Base-by-base conservation (phyloP, 1,140 invertebrate genomes). In the Brachystomella parvula region DNA sequence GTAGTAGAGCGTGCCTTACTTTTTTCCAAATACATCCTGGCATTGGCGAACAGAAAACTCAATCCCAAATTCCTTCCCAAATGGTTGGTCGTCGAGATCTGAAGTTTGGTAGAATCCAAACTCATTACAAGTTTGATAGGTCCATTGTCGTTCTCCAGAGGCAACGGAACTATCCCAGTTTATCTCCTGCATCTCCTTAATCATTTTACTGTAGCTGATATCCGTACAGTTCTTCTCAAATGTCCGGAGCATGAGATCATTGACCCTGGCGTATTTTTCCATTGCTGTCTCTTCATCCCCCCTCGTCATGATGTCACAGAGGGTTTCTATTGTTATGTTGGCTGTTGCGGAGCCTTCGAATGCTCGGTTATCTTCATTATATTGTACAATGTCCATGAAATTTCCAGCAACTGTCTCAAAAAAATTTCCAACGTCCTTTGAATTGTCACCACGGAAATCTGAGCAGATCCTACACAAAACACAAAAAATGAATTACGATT, bases 291-390 rank as follows among this genome's bases (percentile, higher is more conserved):
- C 64, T 26, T 81, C 77, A 0, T 84, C 83, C 9, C 80, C 76
- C 74, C 88, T 82, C 0, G 82, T 82, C 82, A 96, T 86, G 61
- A 93, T 82, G 68, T 83, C 79, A 76, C 90, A 94, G 12, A 90
- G 74, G 24, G 81, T 83, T 74, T 92, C 87, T 31, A 96, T 89
- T 0, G 91, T 94, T 1, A 93, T 82, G 67, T 86, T 87, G 15
- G 81, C 83, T 33, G 80, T 82, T 65, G 77, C 78, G 0, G 80
- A 81, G 44, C 83, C 82, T 73, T 84, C 85, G 74, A 81, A 84
- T 3, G 82, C 82, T 49, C 92, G 81, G 77, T 96, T 96, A 74
- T 96, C 94, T 77, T 92, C 90, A 76, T 96, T 97, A 76, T 97
- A 96, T 74, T 97, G 94, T 0, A 95, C 92, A 58, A 96, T 83